Base-by-base conservation (phyloP, 2,888 invertebrate species). In the Drosophila antonietae region DNA sequence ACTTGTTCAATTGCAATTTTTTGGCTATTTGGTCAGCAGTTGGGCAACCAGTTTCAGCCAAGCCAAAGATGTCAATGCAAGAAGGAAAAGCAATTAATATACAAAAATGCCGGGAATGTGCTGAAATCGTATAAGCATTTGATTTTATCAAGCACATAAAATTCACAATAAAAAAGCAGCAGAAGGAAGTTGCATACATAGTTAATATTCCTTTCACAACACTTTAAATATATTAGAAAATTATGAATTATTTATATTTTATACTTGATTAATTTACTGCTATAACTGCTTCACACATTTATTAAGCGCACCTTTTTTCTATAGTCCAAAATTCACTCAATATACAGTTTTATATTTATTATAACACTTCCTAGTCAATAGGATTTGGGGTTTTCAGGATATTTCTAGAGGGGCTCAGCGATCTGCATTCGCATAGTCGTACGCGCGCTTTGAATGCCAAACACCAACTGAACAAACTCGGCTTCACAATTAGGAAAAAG, bases 371-470 rank as follows among this genome's bases (percentile, higher is more conserved):
- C 44, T 4, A 31, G 7, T 15, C 31, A 14, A 39, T 57, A 8
- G 28, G 10, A 20, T 44, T 31, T 14, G 4, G 1, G 46, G 15
- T 28, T 15, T 6, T 43, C 60, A 70, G 69, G 60, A 61, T 44
- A 18, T 69, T 12, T 69, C 23, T 12, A 35, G 60, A 6, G 35
- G 28, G 12, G 39, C 18, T 20, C 9, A 69, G 56, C 61, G 70
- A 51, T 70, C 56, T 39, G 49, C 39, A 60, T 55, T 61, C 59
- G 62, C 43, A n/a, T 63, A 37, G 47, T 60, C 66, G 79, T 81
- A 89, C 82, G 83, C 70, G 80, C 91, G 68, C 85, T 58, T 64
- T 82, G 88, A 91, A 81, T 80, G 91, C 81, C 86, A 78, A 90
- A 89, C 80, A 83, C 80, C 79, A 83, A 91, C 91, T 91, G 91